phyloP scores from a whole-genome alignment of 92 coral and sea anemone species.

The Porites evermanni region DNA sequence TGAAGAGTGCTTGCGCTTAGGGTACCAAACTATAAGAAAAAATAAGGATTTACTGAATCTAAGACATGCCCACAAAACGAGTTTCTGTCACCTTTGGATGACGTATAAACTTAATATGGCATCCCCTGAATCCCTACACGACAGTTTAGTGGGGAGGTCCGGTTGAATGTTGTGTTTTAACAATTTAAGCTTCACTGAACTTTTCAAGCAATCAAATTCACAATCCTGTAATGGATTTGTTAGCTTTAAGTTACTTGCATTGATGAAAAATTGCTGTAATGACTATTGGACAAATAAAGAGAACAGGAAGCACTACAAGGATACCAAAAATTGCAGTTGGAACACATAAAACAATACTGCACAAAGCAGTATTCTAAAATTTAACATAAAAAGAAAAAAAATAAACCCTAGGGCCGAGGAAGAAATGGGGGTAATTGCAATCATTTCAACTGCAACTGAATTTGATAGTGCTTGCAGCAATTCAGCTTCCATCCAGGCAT shows the following conservation, averaged over 20 bases:
- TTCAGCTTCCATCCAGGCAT: background rate
- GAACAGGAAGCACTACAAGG: background rate
- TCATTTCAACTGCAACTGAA: background rate
- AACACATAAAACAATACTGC: background rate
- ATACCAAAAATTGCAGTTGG: background rate
- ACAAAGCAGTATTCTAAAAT: too few species aligned
- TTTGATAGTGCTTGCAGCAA: too few species aligned
- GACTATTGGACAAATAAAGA: background rate
- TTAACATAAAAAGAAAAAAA: background rate
- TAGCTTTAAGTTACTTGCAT: background rate
- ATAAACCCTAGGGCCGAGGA: background rate
- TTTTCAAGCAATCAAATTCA: background rate
- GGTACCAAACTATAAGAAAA: background rate
- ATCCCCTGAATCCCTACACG: background rate
- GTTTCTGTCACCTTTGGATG: background rate
- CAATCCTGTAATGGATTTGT: background rate
- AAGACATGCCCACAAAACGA: background rate
- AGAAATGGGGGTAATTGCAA: background rate
- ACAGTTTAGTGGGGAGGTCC: background rate
- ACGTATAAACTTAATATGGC: background rate
- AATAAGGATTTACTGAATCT: background rate
- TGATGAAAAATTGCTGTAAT: background rate
- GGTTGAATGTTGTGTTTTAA: background rate
- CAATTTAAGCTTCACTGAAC: too few species aligned
- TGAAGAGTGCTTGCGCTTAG: background rate